These are phyloP conservation scores for Netelia melanura DNA, from an alignment of 2,888 invertebrate genomes.

Conservation along the genomic window DNA sequence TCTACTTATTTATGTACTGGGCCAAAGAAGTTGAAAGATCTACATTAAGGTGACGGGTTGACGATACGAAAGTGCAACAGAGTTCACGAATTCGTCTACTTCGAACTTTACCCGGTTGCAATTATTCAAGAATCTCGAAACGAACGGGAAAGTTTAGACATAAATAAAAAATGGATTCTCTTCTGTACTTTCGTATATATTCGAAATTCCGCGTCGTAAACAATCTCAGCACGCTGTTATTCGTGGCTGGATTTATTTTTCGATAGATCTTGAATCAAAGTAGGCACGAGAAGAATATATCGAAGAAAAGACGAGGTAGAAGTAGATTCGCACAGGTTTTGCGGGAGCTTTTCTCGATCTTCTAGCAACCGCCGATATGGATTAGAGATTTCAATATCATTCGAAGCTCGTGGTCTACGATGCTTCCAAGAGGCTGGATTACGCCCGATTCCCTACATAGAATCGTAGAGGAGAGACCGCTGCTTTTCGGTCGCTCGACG, in stretches of 20 bases:
- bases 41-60: no score
- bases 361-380: slow-evolving; percentile 20
- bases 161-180: no score
- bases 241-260: no score
- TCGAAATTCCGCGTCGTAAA: no score
- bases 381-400: slow-evolving; percentile 56
- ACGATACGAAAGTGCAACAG: not conserved
- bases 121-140: not conserved
- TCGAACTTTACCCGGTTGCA: not conserved
- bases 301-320: not conserved
- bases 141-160: not conserved
- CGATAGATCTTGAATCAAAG: not conserved
- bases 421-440: slow-evolving; percentile 55
- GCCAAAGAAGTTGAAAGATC: no score
- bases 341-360: slow-evolving; percentile 28
- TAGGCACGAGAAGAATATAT: not conserved
- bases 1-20: no score
- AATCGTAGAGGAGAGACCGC: slow-evolving; percentile 8
- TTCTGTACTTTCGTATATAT: no score
- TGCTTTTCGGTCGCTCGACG: slow-evolving; percentile 10
- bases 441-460: slow-evolving; percentile 40
- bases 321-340: slow-evolving; percentile 38
- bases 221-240: no score
- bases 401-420: slow-evolving; percentile 39
- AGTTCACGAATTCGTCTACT: not conserved